Percentiles rank a stretch among this genome's conserved stretches.
Evolutionary conservation across 2,888 invertebrate species (phyloP).

Genomic region (Tricholauxania praeusta): DNA sequence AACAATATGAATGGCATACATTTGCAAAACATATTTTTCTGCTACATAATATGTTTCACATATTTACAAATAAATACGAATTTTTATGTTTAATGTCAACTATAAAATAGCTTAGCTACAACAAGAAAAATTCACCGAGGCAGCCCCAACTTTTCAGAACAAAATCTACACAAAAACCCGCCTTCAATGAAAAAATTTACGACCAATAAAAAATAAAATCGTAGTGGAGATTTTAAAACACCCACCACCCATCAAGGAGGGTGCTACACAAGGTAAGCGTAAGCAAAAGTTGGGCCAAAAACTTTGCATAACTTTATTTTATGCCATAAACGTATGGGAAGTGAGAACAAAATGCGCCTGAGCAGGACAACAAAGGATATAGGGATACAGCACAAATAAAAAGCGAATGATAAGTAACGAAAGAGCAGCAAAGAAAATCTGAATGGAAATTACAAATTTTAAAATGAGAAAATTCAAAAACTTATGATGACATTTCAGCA

Average conservation of each 20-base stretch:
- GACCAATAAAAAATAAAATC: constrained; percentile 40
- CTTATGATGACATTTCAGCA: constrained; percentile 2
- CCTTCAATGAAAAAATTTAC: constrained; percentile 38
- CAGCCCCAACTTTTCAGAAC: constrained; percentile 12
- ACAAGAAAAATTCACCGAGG: neutral
- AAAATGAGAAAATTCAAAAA: constrained; percentile 6
- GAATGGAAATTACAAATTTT: constrained; percentile 10
- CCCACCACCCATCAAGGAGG: constrained; percentile 6
- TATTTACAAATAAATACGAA: neutral
- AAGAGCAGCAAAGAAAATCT: neutral
- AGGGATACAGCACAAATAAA: neutral
- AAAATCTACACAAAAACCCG: constrained; percentile 26
- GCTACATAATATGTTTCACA: no score
- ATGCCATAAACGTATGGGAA: neutral
- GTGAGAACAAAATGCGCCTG: constrained; percentile 15
- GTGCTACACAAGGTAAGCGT: neutral
- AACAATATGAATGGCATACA: no score
- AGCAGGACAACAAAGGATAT: neutral
- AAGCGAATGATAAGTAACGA: neutral
- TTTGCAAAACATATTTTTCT: no score
- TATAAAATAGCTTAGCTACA: neutral
- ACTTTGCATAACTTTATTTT: constrained; percentile 31
- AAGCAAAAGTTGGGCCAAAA: neutral
- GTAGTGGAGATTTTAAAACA: constrained; percentile 21
- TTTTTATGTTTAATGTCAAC: neutral